Evolutionary conservation across 2,797 vertebrate genomes (phyloP).

Genomic region (Chiloscyllium punctatum): DNA sequence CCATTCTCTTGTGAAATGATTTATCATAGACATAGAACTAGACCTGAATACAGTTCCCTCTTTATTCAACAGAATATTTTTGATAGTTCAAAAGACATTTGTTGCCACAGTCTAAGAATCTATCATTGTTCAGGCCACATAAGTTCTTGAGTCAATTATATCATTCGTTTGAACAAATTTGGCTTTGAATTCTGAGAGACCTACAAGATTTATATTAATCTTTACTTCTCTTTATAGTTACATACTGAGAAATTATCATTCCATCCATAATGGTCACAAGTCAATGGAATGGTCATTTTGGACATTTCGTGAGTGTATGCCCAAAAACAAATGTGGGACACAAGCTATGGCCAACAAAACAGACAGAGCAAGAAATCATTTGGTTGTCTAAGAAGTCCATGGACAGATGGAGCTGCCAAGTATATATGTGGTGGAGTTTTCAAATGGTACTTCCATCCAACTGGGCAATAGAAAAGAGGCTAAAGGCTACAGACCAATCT

Average conservation of each 20-base stretch:
- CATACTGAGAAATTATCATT: not conserved
- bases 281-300: not conserved
- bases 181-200: not conserved
- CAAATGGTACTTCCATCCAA: not conserved
- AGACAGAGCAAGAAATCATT: not conserved
- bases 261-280: not conserved
- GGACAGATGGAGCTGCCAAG: not conserved
- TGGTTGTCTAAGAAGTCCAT: no score
- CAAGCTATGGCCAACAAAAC: not conserved
- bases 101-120: not conserved
- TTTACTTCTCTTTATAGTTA: no score
- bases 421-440: not conserved
- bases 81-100: constrained; percentile 14
- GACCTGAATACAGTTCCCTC: constrained; percentile 1
- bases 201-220: not conserved
- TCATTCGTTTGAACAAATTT: constrained; percentile 2
- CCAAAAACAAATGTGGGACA: not conserved
- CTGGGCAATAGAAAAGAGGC: no score
- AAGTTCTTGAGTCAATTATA: not conserved
- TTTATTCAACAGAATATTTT: not conserved
- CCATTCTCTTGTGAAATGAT: not conserved
- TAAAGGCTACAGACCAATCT: no score
- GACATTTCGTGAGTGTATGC: not conserved
- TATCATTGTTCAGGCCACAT: not conserved
- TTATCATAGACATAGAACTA: not conserved